Conservation (phyloP, 2,113 vertebrate species). For the Motacilla tschutschensis region DNA sequence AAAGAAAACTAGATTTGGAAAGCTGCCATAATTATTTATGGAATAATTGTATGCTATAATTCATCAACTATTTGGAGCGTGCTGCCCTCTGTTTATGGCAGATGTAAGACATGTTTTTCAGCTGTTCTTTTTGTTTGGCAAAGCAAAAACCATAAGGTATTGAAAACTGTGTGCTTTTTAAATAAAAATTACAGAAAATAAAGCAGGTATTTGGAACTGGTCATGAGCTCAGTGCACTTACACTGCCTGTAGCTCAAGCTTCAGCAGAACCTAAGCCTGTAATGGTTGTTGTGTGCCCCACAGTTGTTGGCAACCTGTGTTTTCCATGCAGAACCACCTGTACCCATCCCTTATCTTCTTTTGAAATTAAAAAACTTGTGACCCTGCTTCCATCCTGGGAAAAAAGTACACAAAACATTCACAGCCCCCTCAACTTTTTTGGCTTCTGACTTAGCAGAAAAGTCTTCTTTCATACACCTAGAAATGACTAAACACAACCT, state of each 20-base stretch:
- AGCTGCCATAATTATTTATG: not conserved
- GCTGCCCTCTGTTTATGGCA: not conserved
- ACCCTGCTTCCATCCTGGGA: not conserved
- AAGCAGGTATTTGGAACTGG: not conserved
- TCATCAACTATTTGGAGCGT: not conserved
- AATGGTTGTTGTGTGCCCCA: not conserved
- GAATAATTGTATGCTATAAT: not conserved
- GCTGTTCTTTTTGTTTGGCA: not conserved
- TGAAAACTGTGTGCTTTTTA: not conserved
- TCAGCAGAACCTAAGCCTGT: not conserved
- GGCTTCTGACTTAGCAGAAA: not conserved
- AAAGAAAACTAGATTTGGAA: not conserved
- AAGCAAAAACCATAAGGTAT: not conserved
- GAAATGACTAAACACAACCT: not conserved
- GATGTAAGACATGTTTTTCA: not conserved
- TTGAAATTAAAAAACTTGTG: not conserved
- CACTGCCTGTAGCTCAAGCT: not conserved
- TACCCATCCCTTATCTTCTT: not conserved
- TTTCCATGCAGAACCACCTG: not conserved
- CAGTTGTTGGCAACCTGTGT: accelerated
- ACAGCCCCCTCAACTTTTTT: not conserved
- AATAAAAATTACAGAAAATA: not conserved
- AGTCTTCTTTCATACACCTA: not conserved
- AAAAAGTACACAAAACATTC: not conserved
- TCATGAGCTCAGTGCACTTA: not conserved